Evolutionary conservation across 2,113 vertebrate genomes (phyloP).

Genomic region (Clupea harengus): DNA sequence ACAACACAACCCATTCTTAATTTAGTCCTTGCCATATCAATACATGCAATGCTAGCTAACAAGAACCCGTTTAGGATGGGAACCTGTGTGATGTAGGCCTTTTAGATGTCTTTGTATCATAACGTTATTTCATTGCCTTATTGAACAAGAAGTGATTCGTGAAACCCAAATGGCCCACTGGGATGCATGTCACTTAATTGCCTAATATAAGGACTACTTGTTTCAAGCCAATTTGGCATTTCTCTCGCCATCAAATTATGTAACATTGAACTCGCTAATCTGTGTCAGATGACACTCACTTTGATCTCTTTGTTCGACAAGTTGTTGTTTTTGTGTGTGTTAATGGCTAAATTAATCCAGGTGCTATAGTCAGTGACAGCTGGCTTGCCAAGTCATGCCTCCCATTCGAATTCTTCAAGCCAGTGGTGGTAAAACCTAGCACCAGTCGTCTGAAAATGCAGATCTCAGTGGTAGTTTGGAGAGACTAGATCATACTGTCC

Average conservation of each 20-base stretch:
- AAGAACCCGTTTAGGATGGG: not conserved
- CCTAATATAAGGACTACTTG: not conserved
- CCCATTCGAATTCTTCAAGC: not conserved
- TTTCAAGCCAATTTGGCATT: not conserved
- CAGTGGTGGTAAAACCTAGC: not conserved
- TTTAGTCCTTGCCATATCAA: not conserved
- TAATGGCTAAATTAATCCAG: not conserved
- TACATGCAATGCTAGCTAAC: not conserved
- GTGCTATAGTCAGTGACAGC: not conserved
- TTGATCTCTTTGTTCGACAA: not conserved
- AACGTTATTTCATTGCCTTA: not conserved
- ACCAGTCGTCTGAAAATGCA: not conserved
- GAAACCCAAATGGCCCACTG: not conserved
- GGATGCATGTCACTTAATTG: not conserved
- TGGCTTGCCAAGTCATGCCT: not conserved
- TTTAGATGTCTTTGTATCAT: not conserved
- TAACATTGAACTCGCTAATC: conserved; percentile 19
- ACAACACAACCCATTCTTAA: not conserved
- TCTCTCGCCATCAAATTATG: not conserved
- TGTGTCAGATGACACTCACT: conserved; percentile 19
- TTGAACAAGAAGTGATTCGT: not conserved
- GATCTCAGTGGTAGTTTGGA: not conserved
- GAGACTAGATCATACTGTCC: not conserved
- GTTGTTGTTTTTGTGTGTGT: not conserved
- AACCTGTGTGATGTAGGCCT: not conserved